phyloP scores from a whole-genome alignment of 2,888 invertebrate genomes.

The Plemyria rubiginata region DNA sequence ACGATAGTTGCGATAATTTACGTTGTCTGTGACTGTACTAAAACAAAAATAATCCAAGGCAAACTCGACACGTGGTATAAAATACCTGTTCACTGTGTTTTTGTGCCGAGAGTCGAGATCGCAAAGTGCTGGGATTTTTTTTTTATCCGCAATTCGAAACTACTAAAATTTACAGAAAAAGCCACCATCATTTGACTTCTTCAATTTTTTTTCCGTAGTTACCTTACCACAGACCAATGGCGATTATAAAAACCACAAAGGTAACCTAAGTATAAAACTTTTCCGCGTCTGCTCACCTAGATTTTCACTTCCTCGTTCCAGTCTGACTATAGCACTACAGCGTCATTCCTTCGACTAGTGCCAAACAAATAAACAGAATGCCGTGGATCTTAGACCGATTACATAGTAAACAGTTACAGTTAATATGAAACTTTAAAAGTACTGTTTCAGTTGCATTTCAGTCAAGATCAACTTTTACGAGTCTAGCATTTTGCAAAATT shows the following conservation, averaged over 20 bases:
- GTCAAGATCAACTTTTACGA: too few species aligned
- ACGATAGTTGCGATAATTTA: constrained; percentile 4
- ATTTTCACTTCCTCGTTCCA: constrained; percentile 40
- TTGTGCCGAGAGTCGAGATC: constrained; percentile 11
- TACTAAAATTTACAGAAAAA: background rate
- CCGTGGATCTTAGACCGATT: background rate
- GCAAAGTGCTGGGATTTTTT: background rate
- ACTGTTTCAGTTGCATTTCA: too few species aligned
- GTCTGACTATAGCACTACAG: constrained; percentile 23
- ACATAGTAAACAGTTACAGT: too few species aligned
- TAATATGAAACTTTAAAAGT: too few species aligned
- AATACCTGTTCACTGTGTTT: constrained; percentile 10
- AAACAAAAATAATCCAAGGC: constrained; percentile 25
- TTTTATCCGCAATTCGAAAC: background rate
- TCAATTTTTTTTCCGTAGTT: background rate
- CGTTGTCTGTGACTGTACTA: constrained; percentile 15
- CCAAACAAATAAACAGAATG: constrained; percentile 27
- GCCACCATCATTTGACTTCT: too few species aligned
- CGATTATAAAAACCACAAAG: constrained; percentile 11
- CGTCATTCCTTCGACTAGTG: constrained; percentile 22
- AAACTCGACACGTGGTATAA: constrained; percentile 20
- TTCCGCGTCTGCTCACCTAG: constrained; percentile 32
- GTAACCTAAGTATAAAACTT: constrained; percentile 8
- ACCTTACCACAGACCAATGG: constrained; percentile 2
- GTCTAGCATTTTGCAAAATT: too few species aligned